phyloP scores from a whole-genome alignment of 2,113 vertebrate genomes.

The Oxygymnocypris stewartii region DNA sequence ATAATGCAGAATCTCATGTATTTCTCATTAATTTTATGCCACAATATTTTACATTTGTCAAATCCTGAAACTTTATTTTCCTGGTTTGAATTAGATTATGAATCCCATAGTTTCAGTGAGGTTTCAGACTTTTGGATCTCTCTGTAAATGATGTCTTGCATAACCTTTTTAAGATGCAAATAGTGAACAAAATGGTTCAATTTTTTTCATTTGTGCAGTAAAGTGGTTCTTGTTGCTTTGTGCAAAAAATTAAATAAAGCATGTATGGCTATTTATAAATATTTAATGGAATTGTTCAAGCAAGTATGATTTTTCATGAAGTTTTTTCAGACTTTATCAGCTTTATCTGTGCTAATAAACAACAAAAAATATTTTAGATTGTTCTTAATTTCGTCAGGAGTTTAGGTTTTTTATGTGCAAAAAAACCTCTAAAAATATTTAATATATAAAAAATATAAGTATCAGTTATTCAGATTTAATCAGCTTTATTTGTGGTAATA shows the following conservation, averaged over 20 bases:
- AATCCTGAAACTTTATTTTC: background rate
- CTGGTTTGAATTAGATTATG: slow-evolving; percentile 10
- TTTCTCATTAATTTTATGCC: background rate
- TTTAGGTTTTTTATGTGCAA: background rate
- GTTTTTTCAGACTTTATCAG: background rate
- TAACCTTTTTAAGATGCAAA: background rate
- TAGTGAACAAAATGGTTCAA: background rate
- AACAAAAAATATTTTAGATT: background rate
- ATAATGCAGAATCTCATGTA: background rate
- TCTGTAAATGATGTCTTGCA: background rate
- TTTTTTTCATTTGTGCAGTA: too few relatives aligned
- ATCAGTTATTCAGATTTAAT: too few relatives aligned
- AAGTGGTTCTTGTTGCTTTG: background rate
- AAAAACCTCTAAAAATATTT: too few relatives aligned
- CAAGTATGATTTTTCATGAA: background rate
- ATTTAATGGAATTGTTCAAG: background rate
- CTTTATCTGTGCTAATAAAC: background rate
- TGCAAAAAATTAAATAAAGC: background rate
- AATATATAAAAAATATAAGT: too few relatives aligned
- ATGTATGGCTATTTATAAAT: background rate
- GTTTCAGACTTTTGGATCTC: background rate
- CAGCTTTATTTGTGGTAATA: too few relatives aligned
- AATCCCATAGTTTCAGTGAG: background rate
- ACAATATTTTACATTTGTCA: background rate
- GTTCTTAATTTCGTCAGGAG: background rate